Conservation (phyloP, 1,140 invertebrate species). For the Branchinecta lindahli region DNA sequence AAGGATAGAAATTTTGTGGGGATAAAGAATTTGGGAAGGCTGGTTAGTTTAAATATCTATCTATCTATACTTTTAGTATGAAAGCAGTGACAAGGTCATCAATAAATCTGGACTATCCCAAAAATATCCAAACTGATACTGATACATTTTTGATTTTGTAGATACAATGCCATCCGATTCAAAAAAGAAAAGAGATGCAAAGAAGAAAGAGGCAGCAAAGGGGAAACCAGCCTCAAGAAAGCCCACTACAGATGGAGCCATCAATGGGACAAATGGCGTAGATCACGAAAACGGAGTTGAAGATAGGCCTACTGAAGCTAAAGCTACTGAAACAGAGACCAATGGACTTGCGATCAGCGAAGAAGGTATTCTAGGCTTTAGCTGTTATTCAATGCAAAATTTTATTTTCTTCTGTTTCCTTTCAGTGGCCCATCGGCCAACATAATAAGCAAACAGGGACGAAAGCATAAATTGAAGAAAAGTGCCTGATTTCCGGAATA, state of each 20-base stretch:
- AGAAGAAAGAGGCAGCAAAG: slow-evolving; percentile 90
- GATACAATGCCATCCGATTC: slow-evolving; percentile 79
- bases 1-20: no score
- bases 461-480: no score
- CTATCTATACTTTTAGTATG: no score
- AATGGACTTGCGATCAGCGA: slow-evolving; percentile 26
- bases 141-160: no score
- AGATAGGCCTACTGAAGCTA: slow-evolving; percentile 22
- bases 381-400: slow-evolving; percentile 10
- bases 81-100: no score
- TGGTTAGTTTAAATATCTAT: no score
- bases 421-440: no score
- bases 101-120: no score
- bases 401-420: not conserved
- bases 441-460: no score
- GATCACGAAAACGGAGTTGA: slow-evolving; percentile 33
- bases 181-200: slow-evolving; percentile 90
- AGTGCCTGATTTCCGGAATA: no score
- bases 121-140: no score
- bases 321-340: slow-evolving; percentile 20
- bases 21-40: no score
- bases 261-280: slow-evolving; percentile 32
- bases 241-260: slow-evolving; percentile 31
- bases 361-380: slow-evolving; percentile 24
- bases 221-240: slow-evolving; percentile 52